These are phyloP conservation scores for Brachionus paranguensis DNA, from an alignment of 1,140 invertebrate genomes.

Conservation along the genomic window DNA sequence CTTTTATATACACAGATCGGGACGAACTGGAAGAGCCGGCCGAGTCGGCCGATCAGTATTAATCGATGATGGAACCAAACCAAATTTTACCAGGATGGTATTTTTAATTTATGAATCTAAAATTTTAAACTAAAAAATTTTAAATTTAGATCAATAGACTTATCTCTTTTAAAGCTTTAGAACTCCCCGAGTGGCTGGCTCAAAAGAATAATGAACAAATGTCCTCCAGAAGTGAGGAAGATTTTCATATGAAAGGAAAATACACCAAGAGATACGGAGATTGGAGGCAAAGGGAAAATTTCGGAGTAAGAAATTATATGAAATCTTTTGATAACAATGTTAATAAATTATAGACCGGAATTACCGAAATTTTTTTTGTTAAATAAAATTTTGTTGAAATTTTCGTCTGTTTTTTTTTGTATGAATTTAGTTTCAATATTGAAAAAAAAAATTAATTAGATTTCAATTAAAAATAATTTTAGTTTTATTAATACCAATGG, in stretches of 20 bases:
- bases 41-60: slow-evolving; percentile 43
- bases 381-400: slow-evolving; percentile 30
- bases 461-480: neutral
- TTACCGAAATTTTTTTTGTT: neutral
- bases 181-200: neutral
- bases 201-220: neutral
- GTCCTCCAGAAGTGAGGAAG: neutral
- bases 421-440: neutral
- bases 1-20: slow-evolving; percentile 51
- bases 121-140: neutral
- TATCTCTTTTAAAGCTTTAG: slow-evolving; percentile 13
- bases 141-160: neutral
- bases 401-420: neutral
- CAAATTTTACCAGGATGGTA: neutral
- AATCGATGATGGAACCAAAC: slow-evolving; percentile 2
- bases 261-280: neutral
- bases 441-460: neutral
- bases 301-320: neutral
- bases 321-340: neutral
- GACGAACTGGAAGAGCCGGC: slow-evolving; percentile 53
- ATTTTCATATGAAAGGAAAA: neutral
- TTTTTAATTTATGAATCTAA: neutral
- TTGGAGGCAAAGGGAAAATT: neutral
- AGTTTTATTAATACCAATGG: slow-evolving; percentile 4
- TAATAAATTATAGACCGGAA: neutral